Percentiles rank a stretch among this genome's conserved stretches.
These are phyloP conservation scores for Chrysina gloriosa DNA, from an alignment of 2,888 invertebrate species.

Conservation along the genomic window DNA sequence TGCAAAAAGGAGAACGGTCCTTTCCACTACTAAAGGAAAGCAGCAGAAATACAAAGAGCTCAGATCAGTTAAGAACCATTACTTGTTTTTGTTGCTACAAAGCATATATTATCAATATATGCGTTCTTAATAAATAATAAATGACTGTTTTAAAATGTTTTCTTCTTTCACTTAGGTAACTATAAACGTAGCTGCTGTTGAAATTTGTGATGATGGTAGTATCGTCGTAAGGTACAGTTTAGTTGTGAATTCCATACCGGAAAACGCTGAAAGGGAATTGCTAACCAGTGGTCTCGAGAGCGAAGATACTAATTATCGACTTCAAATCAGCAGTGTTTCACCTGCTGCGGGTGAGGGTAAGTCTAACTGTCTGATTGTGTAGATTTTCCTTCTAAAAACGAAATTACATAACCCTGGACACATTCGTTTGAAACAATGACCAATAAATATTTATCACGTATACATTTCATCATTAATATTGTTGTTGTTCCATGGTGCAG, in stretches of 20 bases:
- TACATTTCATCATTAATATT: too few relatives aligned
- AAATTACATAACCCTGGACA: neutral
- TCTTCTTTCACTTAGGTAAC: too few relatives aligned
- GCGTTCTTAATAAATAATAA: too few relatives aligned
- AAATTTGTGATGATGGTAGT: constrained; percentile 15
- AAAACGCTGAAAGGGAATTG: neutral
- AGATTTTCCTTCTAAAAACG: neutral
- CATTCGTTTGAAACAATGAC: neutral
- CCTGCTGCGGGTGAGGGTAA: constrained; percentile 5
- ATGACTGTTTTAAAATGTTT: too few relatives aligned
- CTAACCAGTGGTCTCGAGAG: neutral
- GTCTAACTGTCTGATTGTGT: neutral
- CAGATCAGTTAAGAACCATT: too few relatives aligned
- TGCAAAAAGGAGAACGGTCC: too few relatives aligned
- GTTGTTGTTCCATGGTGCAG: constrained; percentile 10
- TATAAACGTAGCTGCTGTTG: constrained; percentile 3
- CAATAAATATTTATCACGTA: too few relatives aligned
- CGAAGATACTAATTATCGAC: neutral
- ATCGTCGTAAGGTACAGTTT: neutral
- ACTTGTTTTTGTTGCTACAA: too few relatives aligned
- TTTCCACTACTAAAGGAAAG: too few relatives aligned
- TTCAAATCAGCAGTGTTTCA: neutral
- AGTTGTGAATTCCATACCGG: neutral
- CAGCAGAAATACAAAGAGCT: too few relatives aligned
- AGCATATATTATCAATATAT: too few relatives aligned